Conservation (phyloP, 2,113 vertebrate genomes). For the Hirundichthys speculiger region DNA sequence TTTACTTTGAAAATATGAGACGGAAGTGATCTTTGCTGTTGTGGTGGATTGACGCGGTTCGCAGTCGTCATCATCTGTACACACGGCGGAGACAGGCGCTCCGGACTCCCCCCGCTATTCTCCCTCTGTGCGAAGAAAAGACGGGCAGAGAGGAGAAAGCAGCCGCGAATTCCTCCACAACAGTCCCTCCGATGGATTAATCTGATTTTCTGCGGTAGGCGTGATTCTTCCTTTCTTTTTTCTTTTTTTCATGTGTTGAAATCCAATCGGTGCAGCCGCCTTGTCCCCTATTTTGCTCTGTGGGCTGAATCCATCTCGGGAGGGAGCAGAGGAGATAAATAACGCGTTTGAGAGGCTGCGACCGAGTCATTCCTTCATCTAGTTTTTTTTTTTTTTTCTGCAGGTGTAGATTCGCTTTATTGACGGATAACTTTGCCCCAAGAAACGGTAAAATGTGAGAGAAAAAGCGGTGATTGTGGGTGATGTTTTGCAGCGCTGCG, state of each 20-base stretch:
- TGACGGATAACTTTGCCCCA: neutral
- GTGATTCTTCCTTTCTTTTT: conserved; percentile 26
- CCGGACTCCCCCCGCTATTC: conserved; percentile 66
- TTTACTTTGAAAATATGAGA: conserved; percentile 37
- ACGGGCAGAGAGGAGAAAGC: conserved; percentile 37
- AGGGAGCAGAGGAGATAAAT: conserved; percentile 40
- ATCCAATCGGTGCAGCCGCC: conserved; percentile 72
- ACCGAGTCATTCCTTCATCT: neutral
- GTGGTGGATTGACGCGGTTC: conserved; percentile 1
- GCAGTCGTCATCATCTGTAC: conserved; percentile 75
- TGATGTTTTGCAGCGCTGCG: conserved; percentile 70
- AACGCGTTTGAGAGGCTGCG: conserved; percentile 24
- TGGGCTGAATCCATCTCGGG: conserved; percentile 49
- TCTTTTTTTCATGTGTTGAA: conserved; percentile 33
- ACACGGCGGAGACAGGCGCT: conserved; percentile 76
- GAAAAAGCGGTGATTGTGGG: conserved; percentile 21
- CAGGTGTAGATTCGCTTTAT: neutral
- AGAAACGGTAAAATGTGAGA: neutral
- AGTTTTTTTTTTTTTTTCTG: neutral
- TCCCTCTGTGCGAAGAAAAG: conserved; percentile 51
- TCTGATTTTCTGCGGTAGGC: conserved; percentile 75
- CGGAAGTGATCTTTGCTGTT: conserved; percentile 11
- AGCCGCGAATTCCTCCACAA: conserved; percentile 15
- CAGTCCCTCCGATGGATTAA: conserved; percentile 72
- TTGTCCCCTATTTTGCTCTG: conserved; percentile 55